Evolutionary conservation across 2,113 vertebrate species (phyloP).

Genomic region (Microcebus lehilahytsara): DNA sequence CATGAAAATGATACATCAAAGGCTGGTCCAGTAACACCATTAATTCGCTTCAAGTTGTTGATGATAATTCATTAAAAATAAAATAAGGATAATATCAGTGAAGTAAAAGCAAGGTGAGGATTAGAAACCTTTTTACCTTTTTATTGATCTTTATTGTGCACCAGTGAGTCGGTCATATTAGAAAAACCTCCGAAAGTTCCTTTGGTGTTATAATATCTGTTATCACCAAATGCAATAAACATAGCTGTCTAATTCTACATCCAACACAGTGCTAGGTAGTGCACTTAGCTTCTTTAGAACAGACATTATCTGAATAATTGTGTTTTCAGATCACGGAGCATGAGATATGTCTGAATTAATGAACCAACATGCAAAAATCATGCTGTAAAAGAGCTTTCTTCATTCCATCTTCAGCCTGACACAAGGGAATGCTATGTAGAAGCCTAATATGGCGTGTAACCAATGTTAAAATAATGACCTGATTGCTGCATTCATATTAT

Average conservation of each 20-base stretch:
- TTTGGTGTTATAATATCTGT: background rate
- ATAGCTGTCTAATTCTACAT: background rate
- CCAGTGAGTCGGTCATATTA: background rate
- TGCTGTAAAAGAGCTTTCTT: background rate
- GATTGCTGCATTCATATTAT: conserved; percentile 56
- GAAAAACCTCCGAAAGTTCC: background rate
- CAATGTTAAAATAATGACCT: conserved; percentile 52
- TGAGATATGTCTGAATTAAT: background rate
- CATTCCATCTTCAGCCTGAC: background rate
- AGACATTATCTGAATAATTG: background rate
- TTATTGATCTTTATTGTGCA: background rate
- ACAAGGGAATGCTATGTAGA: conserved; percentile 24
- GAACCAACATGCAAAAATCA: conserved; percentile 6
- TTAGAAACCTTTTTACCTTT: background rate
- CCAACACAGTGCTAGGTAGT: background rate
- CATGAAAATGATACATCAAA: background rate
- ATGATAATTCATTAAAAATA: background rate
- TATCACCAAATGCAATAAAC: background rate
- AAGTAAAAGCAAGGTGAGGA: background rate
- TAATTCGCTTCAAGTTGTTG: background rate
- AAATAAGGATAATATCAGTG: background rate
- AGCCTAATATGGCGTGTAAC: background rate
- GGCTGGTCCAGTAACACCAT: background rate
- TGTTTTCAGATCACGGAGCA: background rate
- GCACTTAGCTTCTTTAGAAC: background rate